These are phyloP conservation scores for Craseonycteris thonglongyai DNA, from an alignment of 2,113 vertebrate species.

Conservation along the genomic window DNA sequence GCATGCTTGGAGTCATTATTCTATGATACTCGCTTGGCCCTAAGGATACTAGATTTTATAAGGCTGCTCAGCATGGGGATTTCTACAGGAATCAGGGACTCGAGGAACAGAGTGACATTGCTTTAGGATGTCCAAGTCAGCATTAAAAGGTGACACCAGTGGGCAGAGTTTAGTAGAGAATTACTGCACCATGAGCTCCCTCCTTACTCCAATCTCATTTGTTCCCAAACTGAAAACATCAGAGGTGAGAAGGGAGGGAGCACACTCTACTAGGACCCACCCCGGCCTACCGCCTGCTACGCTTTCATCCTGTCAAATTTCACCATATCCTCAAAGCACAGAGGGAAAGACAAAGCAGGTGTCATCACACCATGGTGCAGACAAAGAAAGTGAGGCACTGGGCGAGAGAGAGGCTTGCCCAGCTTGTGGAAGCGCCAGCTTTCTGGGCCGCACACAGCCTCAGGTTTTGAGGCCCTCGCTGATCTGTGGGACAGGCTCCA, in stretches of 20 bases:
- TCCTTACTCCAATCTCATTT: background rate
- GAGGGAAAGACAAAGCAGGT: background rate
- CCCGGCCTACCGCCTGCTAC: background rate
- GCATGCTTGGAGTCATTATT: background rate
- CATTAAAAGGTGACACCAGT: background rate
- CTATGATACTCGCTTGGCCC: background rate
- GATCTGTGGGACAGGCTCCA: background rate
- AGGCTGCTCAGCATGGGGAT: background rate
- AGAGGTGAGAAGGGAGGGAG: background rate
- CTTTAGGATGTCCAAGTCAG: background rate
- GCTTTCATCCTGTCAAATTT: background rate
- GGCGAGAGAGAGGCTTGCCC: background rate
- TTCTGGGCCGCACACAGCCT: background rate
- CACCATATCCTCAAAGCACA: background rate
- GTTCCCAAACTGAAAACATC: background rate
- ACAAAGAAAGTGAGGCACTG: background rate
- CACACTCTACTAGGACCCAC: background rate
- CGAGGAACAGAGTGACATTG: background rate
- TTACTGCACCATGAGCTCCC: background rate
- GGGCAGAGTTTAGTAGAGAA: background rate
- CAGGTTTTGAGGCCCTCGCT: accelerated
- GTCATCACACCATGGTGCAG: background rate
- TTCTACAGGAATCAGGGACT: background rate
- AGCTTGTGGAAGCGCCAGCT: background rate
- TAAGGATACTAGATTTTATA: background rate